Conservation (phyloP, 1,140 invertebrate species). For the Nephotettix cincticeps region DNA sequence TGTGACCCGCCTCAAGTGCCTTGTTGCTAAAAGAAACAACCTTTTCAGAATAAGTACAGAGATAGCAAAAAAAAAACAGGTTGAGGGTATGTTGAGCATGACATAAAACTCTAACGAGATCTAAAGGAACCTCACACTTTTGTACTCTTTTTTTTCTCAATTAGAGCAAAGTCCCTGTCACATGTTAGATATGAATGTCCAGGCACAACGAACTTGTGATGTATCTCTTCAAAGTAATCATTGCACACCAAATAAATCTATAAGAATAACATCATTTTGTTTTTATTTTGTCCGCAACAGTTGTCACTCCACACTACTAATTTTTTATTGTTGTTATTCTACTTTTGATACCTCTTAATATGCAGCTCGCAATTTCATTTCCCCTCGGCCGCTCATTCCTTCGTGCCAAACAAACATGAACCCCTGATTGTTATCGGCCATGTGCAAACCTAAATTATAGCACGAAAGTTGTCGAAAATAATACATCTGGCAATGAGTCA, state of each 20-base stretch:
- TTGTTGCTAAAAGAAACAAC: too few species aligned
- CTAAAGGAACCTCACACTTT: conserved; percentile 28
- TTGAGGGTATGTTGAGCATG: too few species aligned
- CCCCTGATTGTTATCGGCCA: conserved; percentile 27
- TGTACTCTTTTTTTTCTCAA: conserved; percentile 29
- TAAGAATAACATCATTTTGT: background rate
- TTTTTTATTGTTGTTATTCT: conserved; percentile 20
- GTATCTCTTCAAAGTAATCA: conserved; percentile 5
- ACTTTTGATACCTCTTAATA: conserved; percentile 9
- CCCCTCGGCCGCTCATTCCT: conserved; percentile 29
- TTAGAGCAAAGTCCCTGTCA: conserved; percentile 28
- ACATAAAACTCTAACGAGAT: conserved; percentile 26
- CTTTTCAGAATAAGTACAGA: too few species aligned
- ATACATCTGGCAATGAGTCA: conserved; percentile 26
- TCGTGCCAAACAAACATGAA: conserved; percentile 38
- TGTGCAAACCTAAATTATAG: conserved; percentile 33
- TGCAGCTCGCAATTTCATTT: conserved; percentile 24
- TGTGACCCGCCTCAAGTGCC: background rate
- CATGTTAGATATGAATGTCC: conserved; percentile 14
- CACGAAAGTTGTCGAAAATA: conserved; percentile 34
- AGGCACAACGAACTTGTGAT: conserved; percentile 16
- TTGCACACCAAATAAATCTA: too few species aligned
- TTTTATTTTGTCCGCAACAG: conserved; percentile 20
- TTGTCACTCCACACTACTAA: conserved; percentile 19
- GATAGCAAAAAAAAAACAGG: too few species aligned